Percentiles rank a stretch among this genome's conserved stretches.
These are phyloP conservation scores for Galbula dea DNA, from an alignment of 2,113 vertebrate genomes.

Conservation along the genomic window DNA sequence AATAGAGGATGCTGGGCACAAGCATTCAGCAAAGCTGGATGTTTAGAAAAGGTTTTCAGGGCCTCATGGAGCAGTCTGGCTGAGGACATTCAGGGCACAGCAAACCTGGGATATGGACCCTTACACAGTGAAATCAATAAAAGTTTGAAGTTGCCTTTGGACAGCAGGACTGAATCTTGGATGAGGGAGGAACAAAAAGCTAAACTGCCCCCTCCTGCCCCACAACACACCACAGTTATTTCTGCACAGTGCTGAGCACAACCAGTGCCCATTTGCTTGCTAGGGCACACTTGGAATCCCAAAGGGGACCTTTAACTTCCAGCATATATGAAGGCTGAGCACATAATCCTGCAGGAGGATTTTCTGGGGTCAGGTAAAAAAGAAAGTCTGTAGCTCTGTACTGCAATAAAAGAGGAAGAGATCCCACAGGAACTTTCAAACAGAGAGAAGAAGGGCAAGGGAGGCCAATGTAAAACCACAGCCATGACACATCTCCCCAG, in stretches of 20 bases:
- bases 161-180: background rate
- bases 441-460: background rate
- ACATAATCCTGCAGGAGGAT: background rate
- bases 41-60: background rate
- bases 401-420: background rate
- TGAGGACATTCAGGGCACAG: background rate
- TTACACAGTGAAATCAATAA: background rate
- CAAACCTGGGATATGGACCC: background rate
- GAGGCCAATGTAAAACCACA: background rate
- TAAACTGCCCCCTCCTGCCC: background rate
- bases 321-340: accelerated
- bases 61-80: background rate
- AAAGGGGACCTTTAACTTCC: background rate
- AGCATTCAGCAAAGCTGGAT: background rate
- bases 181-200: background rate
- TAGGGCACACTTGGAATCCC: background rate
- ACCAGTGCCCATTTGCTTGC: background rate
- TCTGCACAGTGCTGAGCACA: background rate
- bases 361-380: background rate
- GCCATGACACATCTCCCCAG: background rate
- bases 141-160: background rate
- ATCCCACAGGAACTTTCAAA: background rate
- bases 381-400: background rate
- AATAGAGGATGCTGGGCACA: background rate
- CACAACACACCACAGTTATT: background rate